These are phyloP conservation scores for Sepioteuthis lessoniana DNA, from an alignment of 2,888 invertebrate genomes.

Conservation along the genomic window DNA sequence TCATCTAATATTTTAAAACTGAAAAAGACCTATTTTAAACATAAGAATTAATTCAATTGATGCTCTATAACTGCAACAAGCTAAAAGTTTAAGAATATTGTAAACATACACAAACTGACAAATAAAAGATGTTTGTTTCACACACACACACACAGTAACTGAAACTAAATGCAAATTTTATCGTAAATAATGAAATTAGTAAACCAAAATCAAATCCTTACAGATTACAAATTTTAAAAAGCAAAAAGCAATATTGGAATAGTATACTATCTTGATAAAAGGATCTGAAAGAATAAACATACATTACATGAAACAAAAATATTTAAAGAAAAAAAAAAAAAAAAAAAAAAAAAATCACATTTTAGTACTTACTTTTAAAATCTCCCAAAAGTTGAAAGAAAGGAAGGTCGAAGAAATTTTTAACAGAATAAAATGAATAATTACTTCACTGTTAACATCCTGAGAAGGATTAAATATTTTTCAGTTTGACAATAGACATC, in stretches of 20 bases:
- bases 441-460: not conserved
- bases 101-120: too few species aligned
- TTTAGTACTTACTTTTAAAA: not conserved
- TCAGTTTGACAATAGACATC: not conserved
- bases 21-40: too few species aligned
- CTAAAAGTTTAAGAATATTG: too few species aligned
- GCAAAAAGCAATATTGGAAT: too few species aligned
- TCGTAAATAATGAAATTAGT: not conserved
- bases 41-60: too few species aligned
- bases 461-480: not conserved
- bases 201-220: not conserved
- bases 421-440: not conserved
- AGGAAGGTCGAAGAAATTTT: not conserved
- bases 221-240: not conserved
- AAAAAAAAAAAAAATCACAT: not conserved
- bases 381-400: not conserved
- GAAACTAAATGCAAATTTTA: not conserved
- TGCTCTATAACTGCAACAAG: too few species aligned
- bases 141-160: too few species aligned
- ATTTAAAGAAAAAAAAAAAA: not conserved
- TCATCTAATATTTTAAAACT: too few species aligned
- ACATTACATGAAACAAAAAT: not conserved
- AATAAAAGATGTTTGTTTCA: too few species aligned
- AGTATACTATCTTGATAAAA: not conserved
- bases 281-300: not conserved